These are phyloP conservation scores for Myotis lucifugus DNA, from an alignment of 2,113 vertebrate genomes.

Conservation along the genomic window DNA sequence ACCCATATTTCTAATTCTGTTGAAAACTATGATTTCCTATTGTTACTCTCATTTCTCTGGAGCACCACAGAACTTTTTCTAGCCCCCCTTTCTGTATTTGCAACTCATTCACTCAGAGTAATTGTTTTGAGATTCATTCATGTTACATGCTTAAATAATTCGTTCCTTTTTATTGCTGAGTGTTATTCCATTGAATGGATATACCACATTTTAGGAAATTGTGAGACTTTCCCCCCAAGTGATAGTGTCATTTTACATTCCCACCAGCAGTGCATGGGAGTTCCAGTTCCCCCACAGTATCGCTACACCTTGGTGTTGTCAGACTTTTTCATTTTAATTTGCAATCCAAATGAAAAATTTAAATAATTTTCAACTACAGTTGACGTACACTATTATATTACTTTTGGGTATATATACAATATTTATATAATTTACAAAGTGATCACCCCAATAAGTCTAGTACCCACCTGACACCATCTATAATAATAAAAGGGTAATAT, in stretches of 20 bases:
- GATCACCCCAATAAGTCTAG: background rate
- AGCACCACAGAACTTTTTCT: background rate
- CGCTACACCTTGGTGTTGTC: background rate
- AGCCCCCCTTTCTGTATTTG: background rate
- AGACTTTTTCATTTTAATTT: background rate
- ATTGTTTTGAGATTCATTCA: background rate
- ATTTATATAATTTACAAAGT: background rate
- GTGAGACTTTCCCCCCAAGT: background rate
- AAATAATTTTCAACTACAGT: background rate
- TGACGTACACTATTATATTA: background rate
- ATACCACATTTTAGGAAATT: background rate
- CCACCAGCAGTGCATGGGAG: background rate
- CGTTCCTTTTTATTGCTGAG: background rate
- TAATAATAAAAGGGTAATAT: no score
- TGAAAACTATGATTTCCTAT: background rate
- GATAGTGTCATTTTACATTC: background rate
- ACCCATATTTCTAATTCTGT: background rate
- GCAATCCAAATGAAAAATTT: background rate
- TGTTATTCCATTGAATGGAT: background rate
- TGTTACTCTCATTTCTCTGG: background rate
- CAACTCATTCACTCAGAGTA: background rate
- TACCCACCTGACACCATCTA: background rate
- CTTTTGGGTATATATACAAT: background rate
- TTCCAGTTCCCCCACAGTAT: background rate
- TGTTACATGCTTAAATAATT: background rate